These are phyloP conservation scores for Melanostoma mellinum DNA, from an alignment of 2,888 invertebrate species.

Conservation along the genomic window DNA sequence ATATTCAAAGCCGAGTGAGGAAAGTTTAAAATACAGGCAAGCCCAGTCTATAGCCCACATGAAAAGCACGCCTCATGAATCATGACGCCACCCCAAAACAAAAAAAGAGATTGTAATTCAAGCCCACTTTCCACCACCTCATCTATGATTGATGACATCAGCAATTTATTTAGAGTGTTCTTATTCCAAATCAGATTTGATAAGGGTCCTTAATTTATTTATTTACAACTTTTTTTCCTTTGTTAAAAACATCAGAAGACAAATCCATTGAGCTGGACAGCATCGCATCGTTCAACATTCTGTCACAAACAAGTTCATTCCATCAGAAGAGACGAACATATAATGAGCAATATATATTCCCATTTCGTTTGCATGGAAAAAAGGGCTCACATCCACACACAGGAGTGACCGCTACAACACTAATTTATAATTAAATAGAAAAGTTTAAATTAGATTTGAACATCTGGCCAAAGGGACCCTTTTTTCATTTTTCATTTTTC, in stretches of 20 bases:
- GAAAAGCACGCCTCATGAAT: too few species aligned
- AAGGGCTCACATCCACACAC: not conserved
- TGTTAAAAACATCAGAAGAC: constrained; percentile 18
- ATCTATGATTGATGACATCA: constrained; percentile 55
- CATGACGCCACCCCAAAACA: too few species aligned
- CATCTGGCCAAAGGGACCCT: constrained; percentile 35
- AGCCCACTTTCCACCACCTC: not conserved
- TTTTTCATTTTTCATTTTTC: too few species aligned
- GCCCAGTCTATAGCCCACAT: too few species aligned
- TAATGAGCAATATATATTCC: constrained; percentile 67
- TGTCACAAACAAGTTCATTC: not conserved
- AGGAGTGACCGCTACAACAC: constrained; percentile 60
- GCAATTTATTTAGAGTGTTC: constrained; percentile 54
- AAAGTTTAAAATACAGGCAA: too few species aligned
- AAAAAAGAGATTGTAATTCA: too few species aligned
- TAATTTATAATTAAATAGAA: constrained; percentile 71
- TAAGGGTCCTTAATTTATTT: constrained; percentile 55
- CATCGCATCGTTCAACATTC: constrained; percentile 24
- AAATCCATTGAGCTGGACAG: not conserved
- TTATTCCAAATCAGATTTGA: constrained; percentile 42
- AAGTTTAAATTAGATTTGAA: constrained; percentile 71
- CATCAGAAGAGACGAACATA: not conserved
- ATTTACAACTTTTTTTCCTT: constrained; percentile 38
- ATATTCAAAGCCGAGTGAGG: too few species aligned
- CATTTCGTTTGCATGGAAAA: constrained; percentile 42